Evolutionary conservation across 2,797 vertebrate species (phyloP).

Genomic region (Urosaurus nigricauda): DNA sequence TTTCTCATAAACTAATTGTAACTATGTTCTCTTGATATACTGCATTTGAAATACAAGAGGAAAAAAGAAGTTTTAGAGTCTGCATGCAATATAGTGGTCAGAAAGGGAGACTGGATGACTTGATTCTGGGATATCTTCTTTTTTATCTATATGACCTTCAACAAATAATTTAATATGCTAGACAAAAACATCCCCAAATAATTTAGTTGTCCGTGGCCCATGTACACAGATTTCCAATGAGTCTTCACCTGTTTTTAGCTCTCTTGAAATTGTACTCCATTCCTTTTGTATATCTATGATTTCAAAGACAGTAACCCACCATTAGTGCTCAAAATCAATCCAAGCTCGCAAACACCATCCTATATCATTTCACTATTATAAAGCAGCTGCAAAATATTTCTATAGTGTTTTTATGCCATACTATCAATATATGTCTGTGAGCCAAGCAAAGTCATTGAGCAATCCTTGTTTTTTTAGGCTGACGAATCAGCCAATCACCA

Average conservation of each 20-base stretch:
- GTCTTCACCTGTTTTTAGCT: background rate
- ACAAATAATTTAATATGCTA: background rate
- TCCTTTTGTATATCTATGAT: background rate
- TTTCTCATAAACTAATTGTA: slow-evolving; percentile 12
- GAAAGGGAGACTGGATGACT: slow-evolving; percentile 5
- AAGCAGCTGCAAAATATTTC: slow-evolving; percentile 13
- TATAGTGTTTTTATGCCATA: background rate
- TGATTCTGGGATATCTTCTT: background rate
- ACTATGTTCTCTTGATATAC: slow-evolving; percentile 5
- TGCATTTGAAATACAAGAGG: background rate
- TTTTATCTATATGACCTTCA: slow-evolving; percentile 28
- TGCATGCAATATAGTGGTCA: rapidly evolving
- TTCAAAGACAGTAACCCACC: background rate
- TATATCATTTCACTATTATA: background rate
- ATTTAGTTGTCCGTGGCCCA: background rate
- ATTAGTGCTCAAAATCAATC: background rate
- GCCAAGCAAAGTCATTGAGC: background rate
- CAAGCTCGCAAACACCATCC: background rate
- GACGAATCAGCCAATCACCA: background rate
- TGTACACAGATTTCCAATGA: background rate
- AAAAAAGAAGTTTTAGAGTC: rapidly evolving
- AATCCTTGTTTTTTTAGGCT: background rate
- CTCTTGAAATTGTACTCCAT: background rate
- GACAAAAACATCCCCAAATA: background rate
- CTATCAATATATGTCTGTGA: background rate